Evolutionary conservation across 2,888 invertebrate species (phyloP).

Genomic region (Pegoplata infirma): DNA sequence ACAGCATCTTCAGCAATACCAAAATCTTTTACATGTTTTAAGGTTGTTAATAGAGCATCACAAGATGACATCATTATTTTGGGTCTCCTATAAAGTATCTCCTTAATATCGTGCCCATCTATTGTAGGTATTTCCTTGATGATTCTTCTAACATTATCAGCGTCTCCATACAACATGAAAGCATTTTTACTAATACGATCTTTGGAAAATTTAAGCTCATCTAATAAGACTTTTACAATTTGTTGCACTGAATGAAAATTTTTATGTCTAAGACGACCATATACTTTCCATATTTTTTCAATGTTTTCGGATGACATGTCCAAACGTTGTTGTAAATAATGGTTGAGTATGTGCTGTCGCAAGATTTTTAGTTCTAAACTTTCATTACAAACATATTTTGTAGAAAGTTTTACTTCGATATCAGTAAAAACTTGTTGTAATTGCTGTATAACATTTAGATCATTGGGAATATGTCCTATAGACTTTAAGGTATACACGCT

Average conservation of each 20-base stretch:
- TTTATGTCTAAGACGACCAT: slow-evolving; percentile 76
- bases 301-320: slow-evolving; percentile 74
- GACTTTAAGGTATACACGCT: slow-evolving; percentile 76
- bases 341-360: slow-evolving; percentile 71
- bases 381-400: slow-evolving; percentile 64
- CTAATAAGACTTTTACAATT: slow-evolving; percentile 80
- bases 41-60: slow-evolving; percentile 80
- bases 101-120: slow-evolving; percentile 80
- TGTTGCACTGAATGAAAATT: slow-evolving; percentile 80
- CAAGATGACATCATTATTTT: slow-evolving; percentile 82
- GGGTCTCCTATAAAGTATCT: slow-evolving; percentile 80
- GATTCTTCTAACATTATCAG: slow-evolving; percentile 80
- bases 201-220: slow-evolving; percentile 80
- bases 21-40: slow-evolving; percentile 80
- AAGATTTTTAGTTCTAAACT: slow-evolving; percentile 70
- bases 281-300: slow-evolving; percentile 74
- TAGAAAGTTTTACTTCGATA: slow-evolving; percentile 61
- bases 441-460: slow-evolving; percentile 75
- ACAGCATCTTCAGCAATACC: slow-evolving; percentile 81
- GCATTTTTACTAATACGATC: slow-evolving; percentile 81
- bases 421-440: slow-evolving; percentile 71
- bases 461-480: slow-evolving; percentile 73
- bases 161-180: slow-evolving; percentile 81
- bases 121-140: slow-evolving; percentile 80
- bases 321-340: slow-evolving; percentile 77